Base-by-base conservation (phyloP, 2,113 vertebrate species). In the Rhea americana region DNA sequence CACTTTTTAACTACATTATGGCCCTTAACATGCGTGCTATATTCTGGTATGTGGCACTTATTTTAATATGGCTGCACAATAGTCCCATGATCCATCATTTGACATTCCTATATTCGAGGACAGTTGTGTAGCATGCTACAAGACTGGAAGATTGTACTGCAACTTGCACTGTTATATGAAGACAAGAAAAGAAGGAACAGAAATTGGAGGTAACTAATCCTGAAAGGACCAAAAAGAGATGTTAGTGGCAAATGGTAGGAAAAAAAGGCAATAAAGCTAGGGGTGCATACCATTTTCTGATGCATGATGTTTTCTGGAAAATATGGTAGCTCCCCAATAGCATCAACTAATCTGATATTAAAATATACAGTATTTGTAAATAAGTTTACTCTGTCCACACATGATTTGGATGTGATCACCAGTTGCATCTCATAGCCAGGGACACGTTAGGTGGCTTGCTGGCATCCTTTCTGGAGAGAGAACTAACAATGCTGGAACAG, bases 201-300 rank as follows among this genome's bases (percentile, higher is more conserved):
- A 81, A 65, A 65, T 92, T 79, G 67, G 25, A 65, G 58, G 73
- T 71, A 75, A 74, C 43, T 18, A 58, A 56, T 85, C 91, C 37
- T 73, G 68, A 76, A 80, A 89, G 84, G 66, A 87, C 83, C 92
- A 26, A 70, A 67, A 43, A 63, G 41, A 82, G 61, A n/a, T 45
- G 75, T 81, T 84, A 66, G 93, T 92, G 80, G 91, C 70, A 96
- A 97, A 91, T 50, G 68, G 0, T 50, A 89, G 89, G 74, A 91
- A 81, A 93, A 85, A 95, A 97, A 95, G 97, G 98, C 98, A 98
- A 98, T 98, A 98, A 98, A 97, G 96, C 95, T 97, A 96, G 97
- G 97, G 95, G 94, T 96, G 97, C 97, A 93, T 94, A 94, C 95
- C 97, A 95, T 97, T 97, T 97, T 96, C 95, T 83, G 97, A 96